Evolutionary conservation across 2,888 invertebrate genomes (phyloP).

Genomic region (Agonum fuliginosum): DNA sequence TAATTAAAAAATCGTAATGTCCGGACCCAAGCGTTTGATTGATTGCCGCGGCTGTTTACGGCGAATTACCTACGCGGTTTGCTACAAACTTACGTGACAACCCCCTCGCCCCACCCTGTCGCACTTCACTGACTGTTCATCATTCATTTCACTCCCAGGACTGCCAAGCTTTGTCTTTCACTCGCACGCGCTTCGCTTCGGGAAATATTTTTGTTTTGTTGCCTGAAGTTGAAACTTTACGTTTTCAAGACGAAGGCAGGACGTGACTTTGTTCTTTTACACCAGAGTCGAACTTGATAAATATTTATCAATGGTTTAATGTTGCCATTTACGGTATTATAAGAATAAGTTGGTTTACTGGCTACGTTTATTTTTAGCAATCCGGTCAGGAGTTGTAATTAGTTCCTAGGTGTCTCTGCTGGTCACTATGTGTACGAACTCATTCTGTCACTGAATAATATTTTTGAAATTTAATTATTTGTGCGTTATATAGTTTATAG

Average conservation of each 20-base stretch:
- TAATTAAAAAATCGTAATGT: neutral
- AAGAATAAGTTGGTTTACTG: neutral
- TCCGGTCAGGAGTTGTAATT: no score
- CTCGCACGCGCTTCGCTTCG: neutral
- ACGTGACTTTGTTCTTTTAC: conserved; percentile 14
- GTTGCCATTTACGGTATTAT: neutral
- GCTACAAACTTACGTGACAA: conserved; percentile 17
- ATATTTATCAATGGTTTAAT: conserved; percentile 11
- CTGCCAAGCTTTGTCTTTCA: neutral
- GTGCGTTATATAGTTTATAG: no score
- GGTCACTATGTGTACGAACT: no score
- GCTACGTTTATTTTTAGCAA: no score
- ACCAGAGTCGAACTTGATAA: neutral
- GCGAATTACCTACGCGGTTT: neutral
- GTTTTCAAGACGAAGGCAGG: neutral
- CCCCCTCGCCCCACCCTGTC: neutral
- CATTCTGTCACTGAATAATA: no score
- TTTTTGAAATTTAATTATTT: no score
- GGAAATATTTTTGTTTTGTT: conserved; percentile 14
- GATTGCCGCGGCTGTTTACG: conserved; percentile 17
- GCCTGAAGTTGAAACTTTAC: conserved; percentile 20
- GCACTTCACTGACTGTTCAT: neutral
- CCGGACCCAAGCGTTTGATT: neutral
- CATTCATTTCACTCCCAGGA: conserved; percentile 23
- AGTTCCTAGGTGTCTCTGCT: no score